These are phyloP conservation scores for Acronicta aceris DNA, from an alignment of 2,888 invertebrate genomes.

Conservation along the genomic window DNA sequence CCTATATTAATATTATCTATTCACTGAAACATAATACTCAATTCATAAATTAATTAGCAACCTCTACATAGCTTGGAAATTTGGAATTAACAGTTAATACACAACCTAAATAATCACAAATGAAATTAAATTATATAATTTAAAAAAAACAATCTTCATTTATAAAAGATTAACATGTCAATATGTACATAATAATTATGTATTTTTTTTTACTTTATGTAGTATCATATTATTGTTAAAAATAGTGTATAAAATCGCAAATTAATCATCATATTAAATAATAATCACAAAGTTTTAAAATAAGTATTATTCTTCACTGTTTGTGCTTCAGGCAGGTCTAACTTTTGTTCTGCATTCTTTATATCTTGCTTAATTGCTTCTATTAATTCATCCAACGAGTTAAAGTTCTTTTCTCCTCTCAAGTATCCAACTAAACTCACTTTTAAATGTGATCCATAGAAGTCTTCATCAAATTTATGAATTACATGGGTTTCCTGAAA, in stretches of 20 bases:
- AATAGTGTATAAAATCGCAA: too few species aligned
- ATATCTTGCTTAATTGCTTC: conserved; percentile 95
- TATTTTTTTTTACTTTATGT: too few species aligned
- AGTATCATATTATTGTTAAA: too few species aligned
- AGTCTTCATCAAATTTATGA: conserved; percentile 94
- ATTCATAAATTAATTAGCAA: too few species aligned
- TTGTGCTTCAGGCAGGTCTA: conserved; percentile 89
- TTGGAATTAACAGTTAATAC: neutral
- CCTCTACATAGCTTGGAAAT: neutral
- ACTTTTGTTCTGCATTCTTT: conserved; percentile 88
- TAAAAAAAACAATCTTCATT: conserved; percentile 25
- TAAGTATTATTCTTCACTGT: conserved; percentile 87
- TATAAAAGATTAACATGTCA: too few species aligned
- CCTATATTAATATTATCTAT: too few species aligned
- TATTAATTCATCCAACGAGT: conserved; percentile 93
- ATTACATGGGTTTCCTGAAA: conserved; percentile 97
- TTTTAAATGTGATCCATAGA: conserved; percentile 95
- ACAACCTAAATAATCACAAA: neutral
- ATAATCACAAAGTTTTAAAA: conserved; percentile 69
- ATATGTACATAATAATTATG: too few species aligned
- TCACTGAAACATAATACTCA: too few species aligned
- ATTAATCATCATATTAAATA: too few species aligned
- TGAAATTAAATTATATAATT: conserved; percentile 10
- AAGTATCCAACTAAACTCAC: conserved; percentile 95
- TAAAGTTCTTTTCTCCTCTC: conserved; percentile 95